Evolutionary conservation across 2,888 invertebrate genomes (phyloP), one percentile per base, ranked within the genome.

Genomic region (Dicroscelio sp.): DNA sequence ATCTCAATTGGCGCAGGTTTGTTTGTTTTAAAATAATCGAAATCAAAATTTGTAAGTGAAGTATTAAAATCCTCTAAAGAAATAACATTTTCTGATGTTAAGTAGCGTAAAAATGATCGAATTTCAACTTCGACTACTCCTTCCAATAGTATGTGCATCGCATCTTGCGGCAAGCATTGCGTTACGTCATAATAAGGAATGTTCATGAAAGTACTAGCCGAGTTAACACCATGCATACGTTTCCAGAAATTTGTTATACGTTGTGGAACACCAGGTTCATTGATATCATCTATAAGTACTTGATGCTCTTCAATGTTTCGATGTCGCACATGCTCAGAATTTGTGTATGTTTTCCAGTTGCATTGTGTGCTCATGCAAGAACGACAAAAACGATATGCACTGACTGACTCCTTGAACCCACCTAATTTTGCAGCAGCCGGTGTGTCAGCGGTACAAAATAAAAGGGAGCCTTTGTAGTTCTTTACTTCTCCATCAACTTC

Each of bases 321-420:
- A n/a, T n/a, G 52, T 12, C 6, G 2, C 60, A 25, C n/a, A 1
- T 52, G 60, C 60, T 30, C 65, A 20, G 1, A 65, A n/a, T 10
- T 31, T 48, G n/a, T 67, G 67, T 52, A 43, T 2, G 6, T 31
- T 23, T 43, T 80, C 80, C 25, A 85, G 6, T 85, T n/a, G 1
- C 25, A 23, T 8, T 65, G 27, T 14, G 23, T 85, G 4, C 25
- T 52, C 25, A 79, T 65, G 75, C 93, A 93, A 2, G 90, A 58
- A 33, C 91, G 85, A 76, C 93, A 93, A n/a, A 73, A 83, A 8
- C 92, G 88, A 86, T 92, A n/a, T n/a, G n/a, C n/a, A n/a, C n/a
- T n/a, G n/a, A n/a, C n/a, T n/a, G n/a, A n/a, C n/a, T n/a, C n/a
- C n/a, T n/a, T n/a, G n/a, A n/a, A n/a, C n/a, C n/a, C n/a, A n/a